Evolutionary conservation across 1,140 invertebrate genomes (phyloP).

Genomic region (Monochamus saltuarius): DNA sequence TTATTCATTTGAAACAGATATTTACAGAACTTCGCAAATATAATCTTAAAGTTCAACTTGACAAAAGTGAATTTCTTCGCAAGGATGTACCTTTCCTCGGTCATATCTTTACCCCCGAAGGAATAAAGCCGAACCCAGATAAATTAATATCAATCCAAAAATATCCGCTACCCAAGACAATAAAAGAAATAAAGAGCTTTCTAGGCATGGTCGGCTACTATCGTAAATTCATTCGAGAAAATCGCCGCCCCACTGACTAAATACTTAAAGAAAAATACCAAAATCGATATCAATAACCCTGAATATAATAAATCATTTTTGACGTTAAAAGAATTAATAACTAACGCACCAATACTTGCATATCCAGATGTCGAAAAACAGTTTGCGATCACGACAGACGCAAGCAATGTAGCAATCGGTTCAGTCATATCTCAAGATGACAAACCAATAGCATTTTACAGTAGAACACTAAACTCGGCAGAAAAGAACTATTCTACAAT

Average conservation of each 20-base stretch:
- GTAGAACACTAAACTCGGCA: constrained; percentile 28
- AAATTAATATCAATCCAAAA: no score
- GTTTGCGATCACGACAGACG: constrained; percentile 51
- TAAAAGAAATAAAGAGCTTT: no score
- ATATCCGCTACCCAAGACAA: no score
- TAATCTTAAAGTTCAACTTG: no score
- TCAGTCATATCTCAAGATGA: constrained; percentile 48
- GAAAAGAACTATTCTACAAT: constrained; percentile 41
- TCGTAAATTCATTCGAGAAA: constrained; percentile 27
- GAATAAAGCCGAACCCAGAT: no score
- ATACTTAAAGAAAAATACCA: constrained; percentile 41
- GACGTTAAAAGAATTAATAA: constrained; percentile 39
- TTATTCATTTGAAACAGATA: no score
- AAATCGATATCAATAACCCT: no score
- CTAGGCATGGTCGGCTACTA: constrained; percentile 14
- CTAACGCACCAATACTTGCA: constrained; percentile 42
- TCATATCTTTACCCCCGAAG: no score
- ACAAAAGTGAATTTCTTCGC: no score
- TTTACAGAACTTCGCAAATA: no score
- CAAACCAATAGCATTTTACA: constrained; percentile 19
- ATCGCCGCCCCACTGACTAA: constrained; percentile 46
- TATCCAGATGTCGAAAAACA: constrained; percentile 42
- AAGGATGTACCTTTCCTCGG: no score
- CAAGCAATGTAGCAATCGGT: constrained; percentile 46
- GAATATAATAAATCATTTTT: constrained; percentile 34